Evolutionary conservation across 2,797 vertebrate genomes (phyloP), one percentile per base, ranked within the genome.

Genomic region (Pachyuromys duprasi): DNA sequence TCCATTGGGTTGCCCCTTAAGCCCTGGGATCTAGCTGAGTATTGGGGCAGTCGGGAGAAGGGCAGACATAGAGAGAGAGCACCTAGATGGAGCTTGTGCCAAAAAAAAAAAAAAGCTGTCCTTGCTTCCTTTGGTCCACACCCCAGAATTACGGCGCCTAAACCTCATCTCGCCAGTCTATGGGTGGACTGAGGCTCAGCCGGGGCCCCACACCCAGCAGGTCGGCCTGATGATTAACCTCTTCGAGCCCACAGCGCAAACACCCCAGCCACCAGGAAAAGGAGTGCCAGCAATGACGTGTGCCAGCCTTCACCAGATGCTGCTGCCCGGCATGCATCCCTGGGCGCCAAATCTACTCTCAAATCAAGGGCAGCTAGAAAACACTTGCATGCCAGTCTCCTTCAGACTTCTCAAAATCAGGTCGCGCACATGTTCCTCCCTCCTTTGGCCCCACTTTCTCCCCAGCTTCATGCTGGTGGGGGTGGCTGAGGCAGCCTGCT

Each of bases 391-490:
- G 26, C 45, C 5, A 36, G 63, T 28, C 26, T 86, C 45, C 69
- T 39, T 69, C 80, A n/a, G 6, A 55, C 86, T 91, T 93, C 94
- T 92, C 78, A 86, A 95, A 98, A 96, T 67, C 94, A 94, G 89
- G 93, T 86, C 96, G 65, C 55, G 63, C 78, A 36, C 67, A 28
- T 2, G 17, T 31, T 18, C 49, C 72, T 78, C 65, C 93, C 45
- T 82, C 75, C 55, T n/a, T 83, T 72, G 22, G 31, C 55, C 24
- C 78, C 92, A 28, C 42, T 4, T 67, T 62, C 70, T 83, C 84
- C 88, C 60, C 74, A 65, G 94, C 72, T 65, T 14, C 1, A 28
- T 14, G 33, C 36, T 49, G 31, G 90, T 36, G 96, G 97, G 94
- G 96, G 92, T 42, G 63, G 86, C n/a, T 15, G 11, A 39, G 74